Evolutionary conservation across 30 jellyfish, hydroid and myxozoan genomes (phyloP).

Genomic region (Aurelia aurita complex sp. Pacific): DNA sequence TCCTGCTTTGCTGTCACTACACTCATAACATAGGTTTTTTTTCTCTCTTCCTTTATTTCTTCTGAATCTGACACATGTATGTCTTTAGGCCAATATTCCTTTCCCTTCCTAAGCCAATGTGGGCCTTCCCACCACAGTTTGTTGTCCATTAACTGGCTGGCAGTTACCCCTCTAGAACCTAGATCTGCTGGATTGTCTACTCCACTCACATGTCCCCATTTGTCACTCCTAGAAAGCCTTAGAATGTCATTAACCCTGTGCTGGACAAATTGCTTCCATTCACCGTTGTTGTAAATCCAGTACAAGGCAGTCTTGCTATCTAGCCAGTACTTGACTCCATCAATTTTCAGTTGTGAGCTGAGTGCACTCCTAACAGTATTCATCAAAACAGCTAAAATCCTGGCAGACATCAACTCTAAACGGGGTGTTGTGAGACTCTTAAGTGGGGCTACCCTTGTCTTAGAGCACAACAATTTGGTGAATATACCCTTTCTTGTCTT

Average conservation of each 20-base stretch:
- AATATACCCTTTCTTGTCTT: too few species aligned
- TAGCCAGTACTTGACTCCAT: too few species aligned
- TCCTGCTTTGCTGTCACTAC: background rate
- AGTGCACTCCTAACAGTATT: background rate
- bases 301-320: too few species aligned
- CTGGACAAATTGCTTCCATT: too few species aligned
- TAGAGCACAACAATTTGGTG: too few species aligned
- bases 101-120: conserved; percentile 28
- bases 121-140: conserved; percentile 29
- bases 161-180: conserved; percentile 11
- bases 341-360: conserved; percentile 1
- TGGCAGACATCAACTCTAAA: too few species aligned
- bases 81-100: conserved; percentile 16
- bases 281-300: background rate
- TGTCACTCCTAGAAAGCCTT: background rate
- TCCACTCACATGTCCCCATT: conserved; percentile 57
- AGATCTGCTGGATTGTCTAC: conserved; percentile 54
- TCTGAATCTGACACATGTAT: background rate
- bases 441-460: background rate
- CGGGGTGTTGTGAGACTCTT: too few species aligned
- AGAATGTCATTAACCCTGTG: too few species aligned
- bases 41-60: conserved; percentile 18
- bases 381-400: conserved; percentile 12
- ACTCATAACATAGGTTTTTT: background rate
- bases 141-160: conserved; percentile 1